phyloP scores from a whole-genome alignment of 1,140 invertebrate genomes.

The Portunus trituberculatus region DNA sequence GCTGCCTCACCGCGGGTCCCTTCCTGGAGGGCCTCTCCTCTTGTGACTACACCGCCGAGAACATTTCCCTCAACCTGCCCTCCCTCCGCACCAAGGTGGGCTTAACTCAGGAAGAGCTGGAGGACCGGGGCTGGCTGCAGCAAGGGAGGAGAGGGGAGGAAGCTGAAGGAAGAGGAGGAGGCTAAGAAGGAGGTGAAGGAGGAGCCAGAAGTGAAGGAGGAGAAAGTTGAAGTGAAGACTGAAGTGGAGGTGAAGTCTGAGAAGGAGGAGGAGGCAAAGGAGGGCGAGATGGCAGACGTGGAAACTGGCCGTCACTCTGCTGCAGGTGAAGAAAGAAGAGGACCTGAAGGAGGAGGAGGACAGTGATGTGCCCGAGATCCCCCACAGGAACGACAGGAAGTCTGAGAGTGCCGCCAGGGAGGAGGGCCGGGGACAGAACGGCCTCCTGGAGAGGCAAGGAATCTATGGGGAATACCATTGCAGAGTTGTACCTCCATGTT shows the following conservation, averaged over 20 bases:
- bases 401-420: not conserved
- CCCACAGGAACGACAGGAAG: not conserved
- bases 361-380: constrained; percentile 69
- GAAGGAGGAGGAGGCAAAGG: constrained; percentile 43
- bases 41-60: constrained; percentile 74
- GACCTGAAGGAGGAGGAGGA: constrained; percentile 63
- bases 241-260: constrained; percentile 63
- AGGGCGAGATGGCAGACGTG: constrained; percentile 48
- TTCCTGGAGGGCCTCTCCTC: constrained; percentile 88
- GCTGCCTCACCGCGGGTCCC: constrained; percentile 92
- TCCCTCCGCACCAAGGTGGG: constrained; percentile 78
- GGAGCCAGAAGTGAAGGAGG: constrained; percentile 81
- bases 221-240: constrained; percentile 62
- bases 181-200: constrained; percentile 80
- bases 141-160: constrained; percentile 38
- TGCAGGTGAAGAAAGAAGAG: constrained; percentile 44
- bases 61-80: constrained; percentile 69
- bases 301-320: constrained; percentile 36
- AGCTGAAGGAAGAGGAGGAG: constrained; percentile 81
- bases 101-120: constrained; percentile 80
- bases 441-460: constrained; percentile 35
- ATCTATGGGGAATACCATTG: constrained; percentile 45
- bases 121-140: constrained; percentile 70
- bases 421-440: not conserved
- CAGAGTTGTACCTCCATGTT: constrained; percentile 59